Conservation (phyloP, 2,113 vertebrate species). For the Eclectus roratus region DNA sequence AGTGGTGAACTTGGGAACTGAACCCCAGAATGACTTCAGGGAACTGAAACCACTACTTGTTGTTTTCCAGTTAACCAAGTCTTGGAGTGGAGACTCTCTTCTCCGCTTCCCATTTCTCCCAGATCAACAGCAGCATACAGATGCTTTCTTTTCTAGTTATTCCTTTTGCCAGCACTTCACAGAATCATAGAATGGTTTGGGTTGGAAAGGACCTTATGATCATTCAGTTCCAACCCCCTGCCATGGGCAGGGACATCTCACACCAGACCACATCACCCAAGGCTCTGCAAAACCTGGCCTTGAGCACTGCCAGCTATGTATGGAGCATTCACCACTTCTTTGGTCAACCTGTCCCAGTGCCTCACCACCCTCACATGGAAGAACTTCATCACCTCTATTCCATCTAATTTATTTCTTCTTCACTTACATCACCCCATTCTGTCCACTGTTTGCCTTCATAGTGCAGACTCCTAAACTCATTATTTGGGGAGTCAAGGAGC, state of each 20-base stretch:
- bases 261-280: background rate
- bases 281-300: background rate
- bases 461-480: fast-evolving
- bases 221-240: background rate
- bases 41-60: background rate
- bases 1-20: background rate
- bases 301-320: background rate
- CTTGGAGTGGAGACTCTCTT: background rate
- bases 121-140: background rate
- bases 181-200: background rate
- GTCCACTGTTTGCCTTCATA: background rate
- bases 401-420: background rate
- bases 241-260: background rate
- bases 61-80: background rate
- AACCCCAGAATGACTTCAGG: background rate
- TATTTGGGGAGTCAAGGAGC: background rate
- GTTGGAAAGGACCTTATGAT: background rate
- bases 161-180: background rate
- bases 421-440: background rate
- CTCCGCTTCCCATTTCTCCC: background rate
- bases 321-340: background rate
- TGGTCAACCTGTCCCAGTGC: background rate
- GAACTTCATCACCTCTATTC: background rate
- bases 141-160: background rate
- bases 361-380: background rate